phyloP scores from a whole-genome alignment of 2,888 invertebrate genomes.

The Ennomos erosarius region DNA sequence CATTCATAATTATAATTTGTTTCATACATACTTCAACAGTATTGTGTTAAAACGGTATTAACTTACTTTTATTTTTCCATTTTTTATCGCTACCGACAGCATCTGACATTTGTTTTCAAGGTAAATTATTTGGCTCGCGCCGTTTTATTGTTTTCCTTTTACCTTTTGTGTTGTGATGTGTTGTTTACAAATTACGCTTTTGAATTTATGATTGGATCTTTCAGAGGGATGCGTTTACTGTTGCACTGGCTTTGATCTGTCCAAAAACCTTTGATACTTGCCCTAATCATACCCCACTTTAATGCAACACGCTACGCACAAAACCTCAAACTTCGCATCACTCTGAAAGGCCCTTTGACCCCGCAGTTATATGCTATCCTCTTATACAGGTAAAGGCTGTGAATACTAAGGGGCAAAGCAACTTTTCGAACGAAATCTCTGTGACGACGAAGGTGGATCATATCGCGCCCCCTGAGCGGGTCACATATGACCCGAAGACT shows the following conservation, averaged over 20 bases:
- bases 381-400: slow-evolving; percentile 90
- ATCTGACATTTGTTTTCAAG: slow-evolving; percentile 82
- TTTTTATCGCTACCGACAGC: slow-evolving; percentile 81
- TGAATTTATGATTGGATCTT: slow-evolving; percentile 6
- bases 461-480: slow-evolving; percentile 92
- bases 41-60: slow-evolving; percentile 45
- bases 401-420: slow-evolving; percentile 94
- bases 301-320: slow-evolving; percentile 50
- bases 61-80: slow-evolving; percentile 65
- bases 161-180: slow-evolving; percentile 37
- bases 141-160: slow-evolving; percentile 44
- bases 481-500: slow-evolving; percentile 92
- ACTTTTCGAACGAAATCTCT: slow-evolving; percentile 93
- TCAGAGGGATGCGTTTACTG: slow-evolving; percentile 21
- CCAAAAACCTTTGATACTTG: too few species aligned
- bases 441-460: slow-evolving; percentile 94
- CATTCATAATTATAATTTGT: slow-evolving; percentile 24
- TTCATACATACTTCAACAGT: slow-evolving; percentile 9
- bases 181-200: slow-evolving; percentile 21
- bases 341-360: slow-evolving; percentile 24
- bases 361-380: slow-evolving; percentile 24
- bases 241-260: slow-evolving; percentile 38
- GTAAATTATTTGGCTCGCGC: slow-evolving; percentile 66
- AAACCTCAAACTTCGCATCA: slow-evolving; percentile 40
- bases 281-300: slow-evolving; percentile 11